These are phyloP conservation scores for Drosophila hamatofila DNA, from an alignment of 2,888 invertebrate species.

Conservation along the genomic window DNA sequence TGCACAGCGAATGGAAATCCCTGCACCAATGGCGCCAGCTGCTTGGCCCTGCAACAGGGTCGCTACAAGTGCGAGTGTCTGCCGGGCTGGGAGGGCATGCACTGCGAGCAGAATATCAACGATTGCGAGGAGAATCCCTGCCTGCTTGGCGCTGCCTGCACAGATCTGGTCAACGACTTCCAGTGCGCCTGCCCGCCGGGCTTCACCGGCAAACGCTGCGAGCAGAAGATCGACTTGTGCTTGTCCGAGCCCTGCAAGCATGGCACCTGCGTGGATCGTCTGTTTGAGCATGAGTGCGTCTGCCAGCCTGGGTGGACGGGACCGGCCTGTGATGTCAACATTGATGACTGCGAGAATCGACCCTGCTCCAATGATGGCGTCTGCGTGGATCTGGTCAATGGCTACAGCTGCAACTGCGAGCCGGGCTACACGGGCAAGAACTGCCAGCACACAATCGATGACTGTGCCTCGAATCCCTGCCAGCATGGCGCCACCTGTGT, in stretches of 20 bases:
- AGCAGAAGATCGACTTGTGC: conserved; percentile 97
- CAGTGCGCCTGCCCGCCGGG: conserved; percentile 97
- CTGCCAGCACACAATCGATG: conserved; percentile 97
- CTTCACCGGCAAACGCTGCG: conserved; percentile 97
- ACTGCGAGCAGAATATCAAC: conserved; percentile 96
- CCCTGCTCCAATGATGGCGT: conserved; percentile 97
- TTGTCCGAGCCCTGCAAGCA: conserved; percentile 95
- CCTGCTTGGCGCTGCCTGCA: conserved; percentile 95
- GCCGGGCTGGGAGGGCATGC: conserved; percentile 98
- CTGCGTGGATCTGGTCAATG: conserved; percentile 94
- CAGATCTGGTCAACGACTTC: conserved; percentile 97
- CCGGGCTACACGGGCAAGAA: conserved; percentile 97
- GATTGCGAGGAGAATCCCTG: conserved; percentile 98
- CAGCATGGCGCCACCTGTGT: conserved; percentile 95
- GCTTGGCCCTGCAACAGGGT: conserved; percentile 95
- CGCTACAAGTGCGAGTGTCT: conserved; percentile 97
- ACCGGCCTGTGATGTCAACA: conserved; percentile 93
- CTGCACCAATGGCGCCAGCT: conserved; percentile 95
- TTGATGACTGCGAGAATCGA: conserved; percentile 94
- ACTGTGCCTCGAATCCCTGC: conserved; percentile 95
- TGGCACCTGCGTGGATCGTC: conserved; percentile 95
- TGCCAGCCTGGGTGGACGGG: conserved; percentile 97
- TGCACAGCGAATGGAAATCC: conserved; percentile 95
- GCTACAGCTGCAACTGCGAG: conserved; percentile 94
- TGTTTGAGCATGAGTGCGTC: conserved; percentile 94